Evolutionary conservation across 1,140 invertebrate genomes (phyloP), one percentile per base, ranked within the genome.

Genomic region (Nilaparvata lugens): DNA sequence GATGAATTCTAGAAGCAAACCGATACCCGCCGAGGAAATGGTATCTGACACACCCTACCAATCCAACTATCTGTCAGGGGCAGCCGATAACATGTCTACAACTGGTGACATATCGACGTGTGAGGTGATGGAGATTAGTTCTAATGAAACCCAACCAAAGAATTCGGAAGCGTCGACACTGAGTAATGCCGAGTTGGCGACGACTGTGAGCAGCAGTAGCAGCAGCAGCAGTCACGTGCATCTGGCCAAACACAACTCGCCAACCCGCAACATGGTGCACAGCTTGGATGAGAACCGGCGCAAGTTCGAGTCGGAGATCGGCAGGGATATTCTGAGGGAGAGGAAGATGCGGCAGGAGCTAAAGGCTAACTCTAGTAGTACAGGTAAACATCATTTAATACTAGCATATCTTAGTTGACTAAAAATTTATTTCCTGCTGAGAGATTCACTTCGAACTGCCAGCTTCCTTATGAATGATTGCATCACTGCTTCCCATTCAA

Each of bases 281-380:
- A 19, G 52, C 64, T 16, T 66, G 51, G 28, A 66, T n/a, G 59
- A 68, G 64, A 54, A 76, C 31, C 69, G 75, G 13, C 66, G 76
- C 1, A 78, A 72, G 58, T 77, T 80, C 61, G 79, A 81, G 55
- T 79, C 78, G 1, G 79, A 81, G 66, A 79, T 79, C 16, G 77
- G 77, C 1, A 61, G 78, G n/a, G 77, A 80, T 57, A 76, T 79
- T 24, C 71, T 79, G 0, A 66, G 75, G 5, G 79, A 80, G 48
- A 64, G 75, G 3, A 76, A 76, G 60, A 76, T 79, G 71, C 73
- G 71, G 11, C 71, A 76, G 24, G 79, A 81, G 62, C 61, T 80
- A 42, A 77, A 79, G 18, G 70, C 63, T n/a, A 66, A 66, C 40
- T 62, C 52, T n/a, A 66, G 64, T 57, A 62, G 58, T 28, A 61